Base-by-base conservation (phyloP, 92 coral and sea anemone species). In the Hydrozoanthus gracilis region DNA sequence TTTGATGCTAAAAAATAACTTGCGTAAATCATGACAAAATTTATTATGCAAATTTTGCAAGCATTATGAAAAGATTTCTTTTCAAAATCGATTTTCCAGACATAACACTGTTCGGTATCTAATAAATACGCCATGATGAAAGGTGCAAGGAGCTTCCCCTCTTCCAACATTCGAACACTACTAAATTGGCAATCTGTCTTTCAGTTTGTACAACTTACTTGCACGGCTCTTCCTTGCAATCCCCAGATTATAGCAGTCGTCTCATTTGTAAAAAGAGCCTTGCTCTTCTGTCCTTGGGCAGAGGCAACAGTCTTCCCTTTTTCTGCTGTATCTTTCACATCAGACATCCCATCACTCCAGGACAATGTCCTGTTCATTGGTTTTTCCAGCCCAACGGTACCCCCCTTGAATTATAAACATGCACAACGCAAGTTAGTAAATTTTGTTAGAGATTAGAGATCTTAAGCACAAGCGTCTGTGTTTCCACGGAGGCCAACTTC, bases 221-320 rank as follows among this genome's bases (percentile, higher is more conserved):
- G 99, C 4, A 96, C 99, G 71, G 99, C 99, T 80, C 99, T 67
- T 2, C 95, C 92, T 73, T 96, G 99, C 92, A 96, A 54, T 2
- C 99, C 99, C 99, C 99, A 96, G 60, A 96, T 84, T 46, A 96
- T 95, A 7, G 99, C 91, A 51, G 96, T 88, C 1, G 99, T 95
- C 84, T 92, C 91, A 44, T 84, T 83, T 48, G 93, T 90, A 86
- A 96, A 96, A 70, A 96, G 70, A 10, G 90, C 87, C 82, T 86
- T 78, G 18, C 55, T 69, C 52, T 86, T 84, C 35, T 55, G 70
- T 14, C 77, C 86, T 58, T 44, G 50, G 46, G 74, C 76, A 14
- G 65, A 12, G 39, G 60, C 89, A 17, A 56, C 54, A 9, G 46
- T 47, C 48, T 18, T 4, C 20, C 45, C 73, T 64, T 84, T 88